phyloP scores from a whole-genome alignment of 1,140 invertebrate genomes.

The Procambarus virginalis region DNA sequence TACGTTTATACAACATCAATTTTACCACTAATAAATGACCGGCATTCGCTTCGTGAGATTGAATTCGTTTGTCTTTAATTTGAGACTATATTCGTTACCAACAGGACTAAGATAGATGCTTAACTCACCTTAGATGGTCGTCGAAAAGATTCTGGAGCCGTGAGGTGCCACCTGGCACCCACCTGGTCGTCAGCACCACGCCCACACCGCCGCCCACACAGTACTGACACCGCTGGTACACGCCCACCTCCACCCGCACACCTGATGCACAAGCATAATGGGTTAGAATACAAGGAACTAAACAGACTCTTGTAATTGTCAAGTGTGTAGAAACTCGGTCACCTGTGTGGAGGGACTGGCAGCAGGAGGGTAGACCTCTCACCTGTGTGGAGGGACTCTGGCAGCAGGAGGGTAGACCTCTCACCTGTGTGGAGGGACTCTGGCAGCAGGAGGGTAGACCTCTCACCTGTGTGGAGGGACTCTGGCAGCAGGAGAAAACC shows the following conservation, averaged over 20 bases:
- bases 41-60: too few relatives aligned
- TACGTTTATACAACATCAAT: too few relatives aligned
- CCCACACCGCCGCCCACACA: slow-evolving; percentile 1
- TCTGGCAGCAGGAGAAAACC: background rate
- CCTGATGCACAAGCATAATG: background rate
- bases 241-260: background rate
- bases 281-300: too few relatives aligned
- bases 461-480: background rate
- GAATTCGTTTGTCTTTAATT: too few relatives aligned
- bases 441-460: background rate
- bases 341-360: background rate
- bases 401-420: background rate
- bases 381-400: too few relatives aligned
- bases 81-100: too few relatives aligned
- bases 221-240: slow-evolving; percentile 13
- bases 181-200: slow-evolving; percentile 1
- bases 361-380: too few relatives aligned
- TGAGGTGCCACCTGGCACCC: background rate
- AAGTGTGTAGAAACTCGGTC: too few relatives aligned
- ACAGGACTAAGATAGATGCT: too few relatives aligned
- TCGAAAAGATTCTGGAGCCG: background rate
- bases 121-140: slow-evolving; percentile 19
- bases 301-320: background rate
- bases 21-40: too few relatives aligned
- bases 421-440: background rate